These are phyloP conservation scores for Agrotis clavis DNA, from an alignment of 2,888 invertebrate genomes.

Conservation along the genomic window DNA sequence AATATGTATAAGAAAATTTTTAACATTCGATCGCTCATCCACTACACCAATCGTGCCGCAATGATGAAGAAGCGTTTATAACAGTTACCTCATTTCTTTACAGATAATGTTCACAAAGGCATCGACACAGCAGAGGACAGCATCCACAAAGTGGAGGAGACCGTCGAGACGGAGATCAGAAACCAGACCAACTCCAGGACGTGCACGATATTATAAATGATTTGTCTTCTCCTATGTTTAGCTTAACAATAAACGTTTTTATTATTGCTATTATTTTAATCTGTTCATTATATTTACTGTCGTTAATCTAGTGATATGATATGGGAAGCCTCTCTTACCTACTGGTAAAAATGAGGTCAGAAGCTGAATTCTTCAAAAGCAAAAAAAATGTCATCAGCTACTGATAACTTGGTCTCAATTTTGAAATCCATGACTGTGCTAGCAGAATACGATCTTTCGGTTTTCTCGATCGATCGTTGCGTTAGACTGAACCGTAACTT, in stretches of 20 bases:
- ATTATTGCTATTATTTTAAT: constrained; percentile 72
- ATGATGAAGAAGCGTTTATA: not conserved
- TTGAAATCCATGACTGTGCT: no score
- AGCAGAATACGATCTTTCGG: no score
- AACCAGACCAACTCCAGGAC: constrained; percentile 88
- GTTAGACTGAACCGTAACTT: no score
- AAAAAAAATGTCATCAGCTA: no score
- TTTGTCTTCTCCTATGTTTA: constrained; percentile 78
- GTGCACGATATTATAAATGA: constrained; percentile 86
- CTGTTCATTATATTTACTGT: constrained; percentile 16
- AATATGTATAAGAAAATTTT: no score
- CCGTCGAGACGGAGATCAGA: constrained; percentile 85
- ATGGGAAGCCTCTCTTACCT: not conserved
- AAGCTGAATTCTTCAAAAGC: no score
- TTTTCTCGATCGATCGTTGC: no score
- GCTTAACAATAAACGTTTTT: constrained; percentile 78
- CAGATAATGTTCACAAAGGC: constrained; percentile 87
- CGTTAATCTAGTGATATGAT: not conserved
- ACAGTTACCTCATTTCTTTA: constrained; percentile 49
- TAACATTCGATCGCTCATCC: no score
- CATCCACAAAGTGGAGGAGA: constrained; percentile 85
- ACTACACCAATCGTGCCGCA: no score
- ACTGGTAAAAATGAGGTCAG: no score
- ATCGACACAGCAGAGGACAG: constrained; percentile 84
- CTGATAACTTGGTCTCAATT: no score